A percentile compares a stretch with the other conserved stretches of the same genome.
Evolutionary conservation across 2,888 invertebrate genomes (phyloP).

Genomic region (Pherbina coryleti): DNA sequence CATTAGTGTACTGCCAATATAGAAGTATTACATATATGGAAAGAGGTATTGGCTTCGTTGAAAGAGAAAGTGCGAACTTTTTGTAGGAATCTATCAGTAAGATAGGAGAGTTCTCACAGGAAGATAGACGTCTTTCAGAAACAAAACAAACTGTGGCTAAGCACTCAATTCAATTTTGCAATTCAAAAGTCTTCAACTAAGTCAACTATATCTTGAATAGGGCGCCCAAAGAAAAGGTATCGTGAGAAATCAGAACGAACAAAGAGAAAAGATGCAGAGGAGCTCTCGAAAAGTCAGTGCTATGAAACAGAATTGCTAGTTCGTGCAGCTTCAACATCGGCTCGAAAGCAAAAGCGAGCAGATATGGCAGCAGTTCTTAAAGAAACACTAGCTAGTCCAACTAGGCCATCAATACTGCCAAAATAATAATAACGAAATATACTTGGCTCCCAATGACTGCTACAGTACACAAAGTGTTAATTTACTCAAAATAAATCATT

Average conservation of each 20-base stretch:
- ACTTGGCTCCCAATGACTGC: constrained; percentile 38
- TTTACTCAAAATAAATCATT: background rate
- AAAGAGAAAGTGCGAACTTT: background rate
- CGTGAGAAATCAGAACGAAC: background rate
- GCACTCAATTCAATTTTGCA: background rate
- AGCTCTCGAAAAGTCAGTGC: background rate
- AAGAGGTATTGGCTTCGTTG: background rate
- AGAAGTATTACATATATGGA: no score
- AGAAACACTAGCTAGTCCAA: constrained; percentile 16
- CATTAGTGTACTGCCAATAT: no score
- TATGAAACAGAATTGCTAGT: background rate
- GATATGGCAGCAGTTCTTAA: constrained; percentile 28
- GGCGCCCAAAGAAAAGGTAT: background rate
- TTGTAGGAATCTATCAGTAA: background rate
- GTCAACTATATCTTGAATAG: background rate
- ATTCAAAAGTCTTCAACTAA: background rate
- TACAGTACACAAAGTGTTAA: background rate
- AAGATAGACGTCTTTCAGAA: background rate
- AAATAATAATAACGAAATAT: constrained; percentile 17
- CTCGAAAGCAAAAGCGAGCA: background rate
- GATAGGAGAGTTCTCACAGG: background rate
- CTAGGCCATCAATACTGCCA: constrained; percentile 21
- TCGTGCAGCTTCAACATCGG: no score
- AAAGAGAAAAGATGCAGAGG: background rate
- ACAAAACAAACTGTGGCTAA: background rate